A percentile compares a stretch with the other conserved stretches of the same genome.
These are phyloP conservation scores for Dendronephthya gigantea DNA, from an alignment of 64 coral and sea anemone species.

Conservation along the genomic window DNA sequence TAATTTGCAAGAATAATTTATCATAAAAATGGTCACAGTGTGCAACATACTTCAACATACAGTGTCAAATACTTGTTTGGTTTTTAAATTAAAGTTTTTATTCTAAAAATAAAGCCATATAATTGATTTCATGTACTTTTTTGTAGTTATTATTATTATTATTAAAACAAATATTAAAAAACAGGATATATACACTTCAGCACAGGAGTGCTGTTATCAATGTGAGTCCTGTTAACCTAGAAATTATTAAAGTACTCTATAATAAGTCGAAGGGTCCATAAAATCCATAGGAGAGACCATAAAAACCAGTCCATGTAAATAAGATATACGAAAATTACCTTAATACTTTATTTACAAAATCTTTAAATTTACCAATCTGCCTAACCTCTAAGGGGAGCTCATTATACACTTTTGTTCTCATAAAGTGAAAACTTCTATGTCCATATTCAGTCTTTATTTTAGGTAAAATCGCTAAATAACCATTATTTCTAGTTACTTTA, in stretches of 20 bases:
- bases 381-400: not conserved
- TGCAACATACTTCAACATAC: too few relatives aligned
- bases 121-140: too few relatives aligned
- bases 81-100: too few relatives aligned
- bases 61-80: too few relatives aligned
- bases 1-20: too few relatives aligned
- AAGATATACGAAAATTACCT: not conserved
- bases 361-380: not conserved
- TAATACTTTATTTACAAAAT: not conserved
- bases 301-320: not conserved
- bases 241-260: not conserved
- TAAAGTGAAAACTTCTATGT: not conserved
- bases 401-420: not conserved
- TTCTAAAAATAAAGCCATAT: too few relatives aligned
- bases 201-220: not conserved
- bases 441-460: conserved; percentile 1
- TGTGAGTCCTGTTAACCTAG: not conserved
- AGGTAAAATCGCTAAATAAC: not conserved
- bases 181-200: not conserved
- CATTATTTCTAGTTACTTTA: not conserved
- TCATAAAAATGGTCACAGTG: too few relatives aligned
- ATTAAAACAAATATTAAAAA: too few relatives aligned
- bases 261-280: not conserved
- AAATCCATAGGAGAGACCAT: not conserved
- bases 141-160: not conserved